Percentiles rank a stretch among this genome's conserved stretches.
phyloP scores from a whole-genome alignment of 1,140 invertebrate species.

The Oncopodura yosiiana region DNA sequence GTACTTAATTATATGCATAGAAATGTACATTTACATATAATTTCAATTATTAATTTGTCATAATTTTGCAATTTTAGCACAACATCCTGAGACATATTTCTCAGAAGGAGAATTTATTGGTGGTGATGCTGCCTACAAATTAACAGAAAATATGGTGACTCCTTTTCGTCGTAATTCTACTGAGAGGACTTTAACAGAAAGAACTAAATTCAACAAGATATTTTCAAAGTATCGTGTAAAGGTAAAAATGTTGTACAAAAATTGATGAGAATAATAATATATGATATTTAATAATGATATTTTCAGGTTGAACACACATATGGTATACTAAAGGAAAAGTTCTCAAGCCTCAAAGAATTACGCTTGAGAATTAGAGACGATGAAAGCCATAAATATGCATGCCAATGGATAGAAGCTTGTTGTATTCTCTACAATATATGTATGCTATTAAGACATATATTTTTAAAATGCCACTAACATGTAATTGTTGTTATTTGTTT shows the following conservation, averaged over 20 bases:
- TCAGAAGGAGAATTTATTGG: background rate
- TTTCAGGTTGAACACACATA: background rate
- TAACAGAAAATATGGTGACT: slow-evolving; percentile 4
- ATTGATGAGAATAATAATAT: too few species aligned
- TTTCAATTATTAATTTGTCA: too few species aligned
- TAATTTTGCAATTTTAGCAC: too few species aligned
- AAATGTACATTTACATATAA: too few species aligned
- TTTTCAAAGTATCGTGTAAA: slow-evolving; percentile 7
- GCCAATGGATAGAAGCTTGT: slow-evolving; percentile 16
- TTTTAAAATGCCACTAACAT: background rate
- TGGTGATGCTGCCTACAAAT: slow-evolving; percentile 5
- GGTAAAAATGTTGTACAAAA: too few species aligned
- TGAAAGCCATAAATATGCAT: slow-evolving; percentile 3
- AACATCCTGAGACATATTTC: background rate
- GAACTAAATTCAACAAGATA: background rate
- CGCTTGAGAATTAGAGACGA: background rate
- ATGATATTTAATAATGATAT: background rate
- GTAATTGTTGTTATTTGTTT: too few species aligned
- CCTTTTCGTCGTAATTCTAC: slow-evolving; percentile 5
- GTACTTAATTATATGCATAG: too few species aligned
- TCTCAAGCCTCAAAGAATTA: slow-evolving; percentile 9
- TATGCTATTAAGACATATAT: background rate
- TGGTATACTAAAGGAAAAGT: slow-evolving; percentile 9
- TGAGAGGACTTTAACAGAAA: background rate
- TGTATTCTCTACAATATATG: slow-evolving; percentile 12